A percentile compares a stretch with the other conserved stretches of the same genome.
These are phyloP conservation scores for Drosophila setosimentum DNA, from an alignment of 2,888 invertebrate species.

Conservation along the genomic window DNA sequence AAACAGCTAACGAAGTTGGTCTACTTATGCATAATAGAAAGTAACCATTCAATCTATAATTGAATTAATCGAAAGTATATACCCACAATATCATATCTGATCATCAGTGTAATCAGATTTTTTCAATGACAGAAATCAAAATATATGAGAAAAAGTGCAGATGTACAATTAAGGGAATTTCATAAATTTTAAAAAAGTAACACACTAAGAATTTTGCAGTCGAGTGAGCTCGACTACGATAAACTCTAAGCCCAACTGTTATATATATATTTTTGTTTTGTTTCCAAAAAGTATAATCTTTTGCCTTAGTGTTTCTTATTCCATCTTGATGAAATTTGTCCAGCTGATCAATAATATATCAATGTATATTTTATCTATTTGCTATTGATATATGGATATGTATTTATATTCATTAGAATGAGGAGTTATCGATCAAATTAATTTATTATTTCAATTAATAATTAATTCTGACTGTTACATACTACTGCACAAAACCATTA, in stretches of 20 bases:
- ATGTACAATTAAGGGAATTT: neutral
- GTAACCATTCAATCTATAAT: neutral
- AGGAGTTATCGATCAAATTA: neutral
- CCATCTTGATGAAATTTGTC: neutral
- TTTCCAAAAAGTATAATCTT: too few relatives aligned
- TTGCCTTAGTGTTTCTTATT: neutral
- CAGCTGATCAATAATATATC: neutral
- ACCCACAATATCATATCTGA: neutral
- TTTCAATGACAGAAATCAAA: too few relatives aligned
- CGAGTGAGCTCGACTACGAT: neutral
- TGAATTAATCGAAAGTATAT: neutral
- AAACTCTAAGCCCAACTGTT: neutral
- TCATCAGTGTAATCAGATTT: neutral
- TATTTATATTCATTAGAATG: too few relatives aligned
- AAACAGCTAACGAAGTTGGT: too few relatives aligned
- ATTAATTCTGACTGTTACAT: neutral
- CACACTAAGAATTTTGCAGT: neutral
- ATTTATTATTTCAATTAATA: neutral
- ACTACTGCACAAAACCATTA: neutral
- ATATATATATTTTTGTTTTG: neutral
- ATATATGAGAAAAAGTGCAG: too few relatives aligned
- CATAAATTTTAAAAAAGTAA: conserved; percentile 17
- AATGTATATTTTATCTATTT: neutral
- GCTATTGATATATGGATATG: neutral
- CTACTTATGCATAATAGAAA: neutral